A percentile compares a stretch with the other conserved stretches of the same genome.
Conservation (phyloP, 2,113 vertebrate genomes). For the Antennarius striatus region DNA sequence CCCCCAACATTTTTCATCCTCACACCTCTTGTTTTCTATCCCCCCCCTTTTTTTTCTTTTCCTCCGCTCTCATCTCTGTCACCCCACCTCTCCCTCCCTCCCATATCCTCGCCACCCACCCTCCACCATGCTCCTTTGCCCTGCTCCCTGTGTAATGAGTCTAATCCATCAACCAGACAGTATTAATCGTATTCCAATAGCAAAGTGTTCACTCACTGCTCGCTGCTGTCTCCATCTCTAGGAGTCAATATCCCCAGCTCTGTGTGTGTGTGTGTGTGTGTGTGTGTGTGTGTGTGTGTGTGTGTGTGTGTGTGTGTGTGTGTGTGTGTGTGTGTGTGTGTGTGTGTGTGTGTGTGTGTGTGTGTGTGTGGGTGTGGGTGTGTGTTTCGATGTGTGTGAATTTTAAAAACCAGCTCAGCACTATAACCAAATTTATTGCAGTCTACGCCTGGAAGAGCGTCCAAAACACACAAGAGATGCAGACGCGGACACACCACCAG, state of each 20-base stretch:
- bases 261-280: conserved; percentile 24
- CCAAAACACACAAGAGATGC: conserved; percentile 64
- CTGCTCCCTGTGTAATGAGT: conserved; percentile 72
- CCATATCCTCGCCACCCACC: conserved; percentile 20
- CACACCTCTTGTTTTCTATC: not conserved
- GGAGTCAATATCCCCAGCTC: conserved; percentile 70
- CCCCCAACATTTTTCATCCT: not conserved
- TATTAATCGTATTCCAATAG: conserved; percentile 80
- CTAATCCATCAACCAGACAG: conserved; percentile 79
- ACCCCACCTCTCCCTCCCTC: conserved; percentile 14
- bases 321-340: conserved; percentile 32
- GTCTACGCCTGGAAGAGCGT: conserved; percentile 61
- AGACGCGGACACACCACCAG: conserved; percentile 60
- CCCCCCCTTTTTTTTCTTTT: conserved; percentile 2
- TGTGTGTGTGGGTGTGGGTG: conserved; percentile 26
- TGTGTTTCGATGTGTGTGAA: conserved; percentile 31
- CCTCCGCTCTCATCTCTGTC: conserved; percentile 8
- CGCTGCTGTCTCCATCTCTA: conserved; percentile 68
- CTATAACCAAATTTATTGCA: conserved; percentile 66
- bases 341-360: conserved; percentile 25
- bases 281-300: conserved; percentile 27
- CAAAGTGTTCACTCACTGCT: conserved; percentile 68
- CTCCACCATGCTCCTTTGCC: conserved; percentile 40
- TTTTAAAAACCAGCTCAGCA: conserved; percentile 71
- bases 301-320: conserved; percentile 26